Evolutionary conservation across 2,888 invertebrate genomes (phyloP).

Genomic region (Nymphalis c-album): DNA sequence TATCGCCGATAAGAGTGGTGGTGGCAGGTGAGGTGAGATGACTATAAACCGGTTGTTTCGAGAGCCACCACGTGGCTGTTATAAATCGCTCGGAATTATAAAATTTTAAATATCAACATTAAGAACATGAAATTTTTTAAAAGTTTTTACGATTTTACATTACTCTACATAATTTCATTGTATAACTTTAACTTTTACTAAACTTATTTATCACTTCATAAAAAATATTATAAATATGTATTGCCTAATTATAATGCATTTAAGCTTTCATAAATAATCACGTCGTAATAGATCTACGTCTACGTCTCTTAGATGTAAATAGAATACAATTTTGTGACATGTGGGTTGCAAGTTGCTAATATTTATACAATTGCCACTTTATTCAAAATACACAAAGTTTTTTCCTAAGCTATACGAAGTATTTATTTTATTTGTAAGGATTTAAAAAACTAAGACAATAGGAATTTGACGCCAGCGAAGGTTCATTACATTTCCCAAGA

Average conservation of each 20-base stretch:
- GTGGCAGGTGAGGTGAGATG: slow-evolving; percentile 59
- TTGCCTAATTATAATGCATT: background rate
- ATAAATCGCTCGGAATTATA: slow-evolving; percentile 4
- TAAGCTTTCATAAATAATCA: no score
- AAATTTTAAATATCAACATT: slow-evolving; percentile 4
- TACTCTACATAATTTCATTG: background rate
- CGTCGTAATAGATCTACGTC: no score
- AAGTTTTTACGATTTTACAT: background rate
- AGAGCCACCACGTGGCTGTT: slow-evolving; percentile 31
- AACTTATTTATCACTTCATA: background rate
- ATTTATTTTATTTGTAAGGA: slow-evolving; percentile 8
- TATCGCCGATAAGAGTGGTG: slow-evolving; percentile 39
- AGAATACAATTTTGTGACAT: background rate
- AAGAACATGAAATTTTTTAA: background rate
- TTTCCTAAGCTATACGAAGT: slow-evolving; percentile 9
- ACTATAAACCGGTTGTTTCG: slow-evolving; percentile 68
- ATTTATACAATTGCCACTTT: no score
- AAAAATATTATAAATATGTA: background rate
- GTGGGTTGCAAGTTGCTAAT: no score
- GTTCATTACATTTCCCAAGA: slow-evolving; percentile 38
- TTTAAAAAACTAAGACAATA: slow-evolving; percentile 35
- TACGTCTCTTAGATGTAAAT: no score
- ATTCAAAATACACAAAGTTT: slow-evolving; percentile 22
- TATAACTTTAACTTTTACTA: background rate
- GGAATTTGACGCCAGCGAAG: slow-evolving; percentile 39